These are phyloP conservation scores for Erpornis zantholeuca DNA, from an alignment of 2,113 vertebrate genomes.

Conservation along the genomic window DNA sequence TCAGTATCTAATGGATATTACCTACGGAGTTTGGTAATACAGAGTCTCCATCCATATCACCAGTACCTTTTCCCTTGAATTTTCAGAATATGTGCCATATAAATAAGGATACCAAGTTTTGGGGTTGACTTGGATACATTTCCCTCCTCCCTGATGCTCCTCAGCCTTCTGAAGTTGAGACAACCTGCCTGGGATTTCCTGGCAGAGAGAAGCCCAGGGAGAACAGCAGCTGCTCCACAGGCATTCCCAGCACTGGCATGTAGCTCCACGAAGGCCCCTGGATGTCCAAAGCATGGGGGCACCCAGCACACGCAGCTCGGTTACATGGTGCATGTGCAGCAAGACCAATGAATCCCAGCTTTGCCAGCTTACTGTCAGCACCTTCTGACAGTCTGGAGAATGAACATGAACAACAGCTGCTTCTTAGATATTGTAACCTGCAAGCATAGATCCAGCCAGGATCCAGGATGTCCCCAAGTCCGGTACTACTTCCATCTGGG, in stretches of 20 bases:
- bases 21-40: not conserved
- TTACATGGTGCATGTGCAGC: not conserved
- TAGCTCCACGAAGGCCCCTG: accelerated
- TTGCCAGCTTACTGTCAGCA: not conserved
- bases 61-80: not conserved
- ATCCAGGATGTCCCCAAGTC: not conserved
- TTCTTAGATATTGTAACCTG: not conserved
- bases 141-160: not conserved
- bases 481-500: not conserved
- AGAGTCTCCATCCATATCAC: not conserved
- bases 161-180: not conserved
- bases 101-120: not conserved
- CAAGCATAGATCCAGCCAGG: not conserved
- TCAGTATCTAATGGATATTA: not conserved
- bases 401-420: not conserved
- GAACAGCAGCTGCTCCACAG: not conserved
- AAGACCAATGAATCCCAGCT: not conserved
- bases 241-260: not conserved
- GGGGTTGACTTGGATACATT: not conserved
- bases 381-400: not conserved
- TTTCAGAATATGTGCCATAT: not conserved
- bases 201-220: not conserved
- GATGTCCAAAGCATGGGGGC: not conserved
- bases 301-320: not conserved
- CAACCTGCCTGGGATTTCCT: not conserved